phyloP scores from a whole-genome alignment of 2,797 vertebrate genomes.

The Sebastes hubbsi region DNA sequence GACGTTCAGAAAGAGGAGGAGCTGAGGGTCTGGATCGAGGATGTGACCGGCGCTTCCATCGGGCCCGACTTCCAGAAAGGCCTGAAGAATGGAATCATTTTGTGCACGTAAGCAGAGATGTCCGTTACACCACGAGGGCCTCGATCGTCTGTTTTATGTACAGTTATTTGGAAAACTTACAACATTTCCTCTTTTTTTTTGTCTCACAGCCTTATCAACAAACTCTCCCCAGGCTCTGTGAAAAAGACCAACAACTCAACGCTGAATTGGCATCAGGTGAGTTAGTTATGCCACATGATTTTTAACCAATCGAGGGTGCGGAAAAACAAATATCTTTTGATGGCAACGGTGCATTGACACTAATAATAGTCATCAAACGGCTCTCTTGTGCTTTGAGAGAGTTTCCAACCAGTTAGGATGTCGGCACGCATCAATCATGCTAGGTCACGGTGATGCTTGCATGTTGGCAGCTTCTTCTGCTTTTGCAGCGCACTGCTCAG shows the following conservation, averaged over 20 bases:
- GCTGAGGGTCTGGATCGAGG: conserved; percentile 91
- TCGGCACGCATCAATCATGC: conserved; percentile 8
- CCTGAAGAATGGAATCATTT: conserved; percentile 88
- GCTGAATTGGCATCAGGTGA: conserved; percentile 95
- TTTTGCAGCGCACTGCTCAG: not conserved
- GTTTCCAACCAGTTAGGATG: not conserved
- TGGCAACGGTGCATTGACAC: not conserved
- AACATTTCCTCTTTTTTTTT: not conserved
- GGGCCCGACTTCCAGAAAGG: conserved; percentile 94
- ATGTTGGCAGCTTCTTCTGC: not conserved
- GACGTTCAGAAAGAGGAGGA: conserved; percentile 91
- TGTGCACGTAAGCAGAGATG: conserved; percentile 89
- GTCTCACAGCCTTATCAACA: conserved; percentile 89
- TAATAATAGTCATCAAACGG: not conserved
- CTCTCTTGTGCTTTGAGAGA: not conserved
- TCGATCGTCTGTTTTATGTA: not conserved
- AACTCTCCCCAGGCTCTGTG: conserved; percentile 87
- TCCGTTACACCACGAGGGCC: accelerated
- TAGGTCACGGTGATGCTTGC: not conserved
- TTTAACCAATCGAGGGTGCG: not conserved
- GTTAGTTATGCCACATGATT: not conserved
- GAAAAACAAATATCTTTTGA: not conserved
- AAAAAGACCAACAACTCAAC: conserved; percentile 88
- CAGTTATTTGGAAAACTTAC: not conserved
- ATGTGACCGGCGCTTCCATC: conserved; percentile 82